Evolutionary conservation across 2,797 vertebrate species (phyloP).

Genomic region (Hipposideros larvatus): DNA sequence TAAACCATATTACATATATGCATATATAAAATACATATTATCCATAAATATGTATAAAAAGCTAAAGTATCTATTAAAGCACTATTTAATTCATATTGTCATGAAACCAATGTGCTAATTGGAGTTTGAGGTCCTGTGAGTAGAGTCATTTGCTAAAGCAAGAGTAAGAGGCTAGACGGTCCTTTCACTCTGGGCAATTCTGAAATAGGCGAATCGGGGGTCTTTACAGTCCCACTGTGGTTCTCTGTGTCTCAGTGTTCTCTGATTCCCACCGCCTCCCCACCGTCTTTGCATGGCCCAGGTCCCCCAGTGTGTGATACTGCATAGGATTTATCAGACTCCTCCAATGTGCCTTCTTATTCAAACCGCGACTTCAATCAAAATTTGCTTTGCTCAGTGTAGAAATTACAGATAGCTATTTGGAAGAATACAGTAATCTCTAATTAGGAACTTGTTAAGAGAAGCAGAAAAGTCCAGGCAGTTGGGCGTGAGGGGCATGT

Average conservation of each 20-base stretch:
- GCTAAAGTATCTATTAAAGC: neutral
- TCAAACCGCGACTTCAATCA: neutral
- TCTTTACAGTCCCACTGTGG: neutral
- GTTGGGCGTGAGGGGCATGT: fast-evolving
- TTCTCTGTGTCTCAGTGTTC: neutral
- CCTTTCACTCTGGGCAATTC: neutral
- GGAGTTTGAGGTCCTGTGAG: neutral
- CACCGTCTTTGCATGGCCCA: neutral
- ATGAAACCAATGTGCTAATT: neutral
- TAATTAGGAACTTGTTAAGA: neutral
- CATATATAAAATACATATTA: neutral
- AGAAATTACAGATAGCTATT: neutral
- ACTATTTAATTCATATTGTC: neutral
- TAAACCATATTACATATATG: neutral
- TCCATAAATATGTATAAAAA: neutral
- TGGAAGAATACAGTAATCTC: neutral
- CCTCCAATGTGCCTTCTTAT: neutral
- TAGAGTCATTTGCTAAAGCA: neutral
- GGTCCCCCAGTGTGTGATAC: fast-evolving
- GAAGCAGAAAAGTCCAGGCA: neutral
- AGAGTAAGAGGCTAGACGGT: neutral
- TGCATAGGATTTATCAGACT: neutral
- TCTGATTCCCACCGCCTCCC: neutral
- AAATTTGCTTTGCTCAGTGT: neutral
- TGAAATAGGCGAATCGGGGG: neutral